Base-by-base conservation (phyloP, 2,797 vertebrate genomes). In the Amblyraja radiata region DNA sequence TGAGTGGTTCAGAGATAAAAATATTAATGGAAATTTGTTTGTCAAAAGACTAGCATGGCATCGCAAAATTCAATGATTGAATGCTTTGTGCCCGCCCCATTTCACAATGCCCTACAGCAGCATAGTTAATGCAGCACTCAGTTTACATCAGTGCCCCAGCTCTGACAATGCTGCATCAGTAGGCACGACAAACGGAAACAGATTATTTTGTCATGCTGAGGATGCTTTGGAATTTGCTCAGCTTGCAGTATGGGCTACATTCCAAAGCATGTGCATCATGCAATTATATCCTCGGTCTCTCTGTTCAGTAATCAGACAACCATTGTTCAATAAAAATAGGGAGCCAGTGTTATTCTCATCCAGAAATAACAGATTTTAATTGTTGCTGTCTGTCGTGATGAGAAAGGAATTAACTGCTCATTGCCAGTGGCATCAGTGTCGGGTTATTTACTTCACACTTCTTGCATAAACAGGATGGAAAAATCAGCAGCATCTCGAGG, bases 171-270 rank as follows among this genome's bases (percentile, higher is more conserved):
- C 32, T 68, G 84, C 84, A 32, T 68, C 11, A 68, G 61, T 88
- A 8, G n/a, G n/a, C 84, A 88, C 16, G 11, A 32, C 58, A 21
- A 88, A 88, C n/a, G 36, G 16, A 21, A 88, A 8, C 28, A 68
- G 61, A 32, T 88, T 25, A n/a, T 18, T 68, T 36, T 65, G 63
- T 88, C n/a, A 36, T 36, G 84, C 63, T 68, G n/a, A n/a, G 9
- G 84, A 36, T 68, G n/a, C n/a, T 88, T 18, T 68, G 63, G 84
- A 88, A 36, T 88, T 63, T 88, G 63, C 84, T 16, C 84, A 65
- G 14, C 32, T 65, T 88, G 54, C 58, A 86, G 83, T n/a, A n/a
- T 7, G 84, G n/a, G 63, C n/a, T 8, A 65, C 1, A 21, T 68
- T 68, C 63, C n/a, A 68, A 32, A 63, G 84, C 84, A 9, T 32